Evolutionary conservation across 2,888 invertebrate species (phyloP).

Genomic region (Caenorhabditis angaria): DNA sequence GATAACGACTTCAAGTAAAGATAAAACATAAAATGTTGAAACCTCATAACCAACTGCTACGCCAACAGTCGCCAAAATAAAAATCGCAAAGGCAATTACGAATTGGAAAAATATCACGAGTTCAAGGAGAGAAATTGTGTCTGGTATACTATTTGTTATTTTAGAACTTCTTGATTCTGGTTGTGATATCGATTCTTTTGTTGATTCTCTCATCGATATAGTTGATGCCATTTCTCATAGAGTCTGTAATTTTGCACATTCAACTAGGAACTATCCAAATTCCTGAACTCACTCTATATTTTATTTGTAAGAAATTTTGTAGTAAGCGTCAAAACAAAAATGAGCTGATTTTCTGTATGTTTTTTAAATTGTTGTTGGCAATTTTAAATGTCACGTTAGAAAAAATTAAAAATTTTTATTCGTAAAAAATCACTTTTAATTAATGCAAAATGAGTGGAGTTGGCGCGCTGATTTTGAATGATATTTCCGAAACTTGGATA

Average conservation of each 20-base stretch:
- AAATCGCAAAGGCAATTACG: conserved; percentile 18
- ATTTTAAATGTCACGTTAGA: too few species aligned
- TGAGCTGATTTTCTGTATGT: background rate
- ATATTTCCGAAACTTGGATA: too few species aligned
- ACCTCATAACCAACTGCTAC: conserved; percentile 22
- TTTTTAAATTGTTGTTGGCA: too few species aligned
- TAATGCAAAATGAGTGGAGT: too few species aligned
- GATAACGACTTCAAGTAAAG: conserved; percentile 30
- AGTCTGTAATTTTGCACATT: background rate
- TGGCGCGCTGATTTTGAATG: too few species aligned
- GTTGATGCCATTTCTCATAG: background rate
- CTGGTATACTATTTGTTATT: background rate
- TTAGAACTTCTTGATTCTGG: background rate
- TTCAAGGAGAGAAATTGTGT: conserved; percentile 14
- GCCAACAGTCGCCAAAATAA: conserved; percentile 31
- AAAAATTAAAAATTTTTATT: too few species aligned
- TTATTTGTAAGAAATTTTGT: conserved; percentile 2
- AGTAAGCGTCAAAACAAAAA: background rate
- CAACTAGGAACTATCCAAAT: background rate
- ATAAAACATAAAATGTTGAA: conserved; percentile 23
- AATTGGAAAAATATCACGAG: conserved; percentile 34
- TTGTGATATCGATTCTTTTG: background rate
- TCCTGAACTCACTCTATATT: background rate
- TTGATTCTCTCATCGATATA: background rate
- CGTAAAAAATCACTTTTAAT: too few species aligned